Evolutionary conservation across 1,140 invertebrate genomes (phyloP).

Genomic region (Calycopis cecrops): DNA sequence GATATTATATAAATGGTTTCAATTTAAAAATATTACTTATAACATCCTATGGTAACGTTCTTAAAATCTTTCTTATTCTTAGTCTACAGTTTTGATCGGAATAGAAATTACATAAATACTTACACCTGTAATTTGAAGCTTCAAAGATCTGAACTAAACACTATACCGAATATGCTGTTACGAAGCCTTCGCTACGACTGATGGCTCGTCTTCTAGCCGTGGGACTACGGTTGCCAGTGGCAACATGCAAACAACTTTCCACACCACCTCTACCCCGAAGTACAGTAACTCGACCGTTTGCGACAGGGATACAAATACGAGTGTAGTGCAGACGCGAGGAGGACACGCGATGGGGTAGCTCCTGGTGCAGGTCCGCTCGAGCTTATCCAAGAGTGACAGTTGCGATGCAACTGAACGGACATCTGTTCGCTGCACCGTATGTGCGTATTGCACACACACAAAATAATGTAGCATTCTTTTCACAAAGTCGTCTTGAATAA

Average conservation of each 20-base stretch:
- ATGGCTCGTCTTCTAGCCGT: slow-evolving; percentile 40
- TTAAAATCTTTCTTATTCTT: neutral
- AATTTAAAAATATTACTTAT: neutral
- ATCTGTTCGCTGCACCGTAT: slow-evolving; percentile 47
- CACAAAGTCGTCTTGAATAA: too few relatives aligned
- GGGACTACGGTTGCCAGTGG: slow-evolving; percentile 61
- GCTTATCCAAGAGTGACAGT: slow-evolving; percentile 60
- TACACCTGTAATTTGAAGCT: neutral
- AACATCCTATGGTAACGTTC: slow-evolving; percentile 1
- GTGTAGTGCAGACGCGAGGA: slow-evolving; percentile 18
- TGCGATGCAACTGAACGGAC: slow-evolving; percentile 54
- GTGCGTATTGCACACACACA: slow-evolving; percentile 10
- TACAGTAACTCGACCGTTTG: slow-evolving; percentile 31
- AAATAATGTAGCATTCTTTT: too few relatives aligned
- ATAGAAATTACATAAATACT: neutral
- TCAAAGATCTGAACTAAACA: neutral
- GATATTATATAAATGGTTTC: slow-evolving; percentile 1
- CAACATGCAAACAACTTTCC: slow-evolving; percentile 66
- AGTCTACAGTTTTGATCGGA: neutral
- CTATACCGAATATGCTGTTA: slow-evolving; percentile 30
- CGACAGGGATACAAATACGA: slow-evolving; percentile 45
- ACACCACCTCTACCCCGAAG: slow-evolving; percentile 46
- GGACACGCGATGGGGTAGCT: slow-evolving; percentile 47
- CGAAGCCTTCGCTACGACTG: slow-evolving; percentile 44
- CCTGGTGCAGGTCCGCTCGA: slow-evolving; percentile 38